Base-by-base conservation (phyloP, 2,113 vertebrate genomes). In the Elephantulus edwardii region DNA sequence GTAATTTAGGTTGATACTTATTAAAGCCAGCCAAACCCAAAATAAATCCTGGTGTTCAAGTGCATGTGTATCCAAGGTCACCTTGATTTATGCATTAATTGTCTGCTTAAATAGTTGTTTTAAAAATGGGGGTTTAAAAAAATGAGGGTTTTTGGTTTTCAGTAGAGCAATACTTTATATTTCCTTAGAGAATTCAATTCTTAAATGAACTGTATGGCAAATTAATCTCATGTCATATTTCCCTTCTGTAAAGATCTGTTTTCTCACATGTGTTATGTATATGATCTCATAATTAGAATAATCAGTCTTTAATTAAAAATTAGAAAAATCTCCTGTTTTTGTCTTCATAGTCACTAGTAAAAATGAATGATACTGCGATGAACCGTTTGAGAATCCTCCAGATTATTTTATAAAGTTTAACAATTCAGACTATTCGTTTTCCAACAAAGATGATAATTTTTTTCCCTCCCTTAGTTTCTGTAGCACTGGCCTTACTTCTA, bases 1-100 rank as follows among this genome's bases (percentile, higher is more conserved):
- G 68, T 68, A 80, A 88, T 58, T 66, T 74, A 79, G 20, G 8
- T 79, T 72, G n/a, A 44, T 71, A 79, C 60, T 62, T 92, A 80
- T 28, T 12, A 64, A 89, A 75, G n/a, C 38, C 44, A 83, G 38
- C 12, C 24, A 26, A 80, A 42, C 68, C 8, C 13, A 83, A 77
- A 77, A 52, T 11, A 20, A 83, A 74, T 46, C 48, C 26, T 24
- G 83, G 22, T 62, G 48, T 26, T 5, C 19, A 78, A 42, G 40
- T 26, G 40, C 46, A 33, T 68, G 38, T 8, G 42, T 35, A 35
- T 38, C 22, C 4, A 19, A 44, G 6, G 5, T 60, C 68, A 58
- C 24, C 46, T 91, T 13, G 50, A 44, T 68, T 70, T 48, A 58
- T 44, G 28, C 42, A 40, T 12, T 48, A 78, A 70, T 58, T 58